phyloP scores from a whole-genome alignment of 2,797 vertebrate species.

The Acipenser ruthenus region DNA sequence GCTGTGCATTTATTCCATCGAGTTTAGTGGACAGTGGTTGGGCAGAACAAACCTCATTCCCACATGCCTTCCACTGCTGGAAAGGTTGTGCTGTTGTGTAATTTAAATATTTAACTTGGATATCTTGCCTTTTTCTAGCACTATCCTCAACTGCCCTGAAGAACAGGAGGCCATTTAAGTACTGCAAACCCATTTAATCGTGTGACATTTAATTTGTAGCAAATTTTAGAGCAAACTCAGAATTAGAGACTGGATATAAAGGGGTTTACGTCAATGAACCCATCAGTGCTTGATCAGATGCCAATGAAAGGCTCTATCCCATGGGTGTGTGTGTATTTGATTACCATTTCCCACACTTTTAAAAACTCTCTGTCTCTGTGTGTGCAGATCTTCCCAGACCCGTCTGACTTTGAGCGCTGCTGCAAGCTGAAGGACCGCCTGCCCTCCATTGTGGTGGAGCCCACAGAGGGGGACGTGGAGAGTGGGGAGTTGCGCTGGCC shows the following conservation, averaged over 20 bases:
- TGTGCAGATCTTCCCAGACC: conserved; percentile 89
- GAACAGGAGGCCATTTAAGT: no score
- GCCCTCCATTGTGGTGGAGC: conserved; percentile 94
- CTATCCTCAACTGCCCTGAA: no score
- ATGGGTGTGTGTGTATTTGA: conserved; percentile 29
- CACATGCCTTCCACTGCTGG: no score
- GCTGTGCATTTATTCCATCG: no score
- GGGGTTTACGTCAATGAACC: conserved; percentile 22
- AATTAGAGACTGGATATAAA: background rate
- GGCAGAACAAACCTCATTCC: no score
- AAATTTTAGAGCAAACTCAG: no score
- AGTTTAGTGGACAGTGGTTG: no score
- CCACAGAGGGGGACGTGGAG: conserved; percentile 90
- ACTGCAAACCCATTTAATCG: no score
- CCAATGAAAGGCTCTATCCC: conserved; percentile 15
- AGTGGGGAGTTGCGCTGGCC: conserved; percentile 97
- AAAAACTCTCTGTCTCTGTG: conserved; percentile 14
- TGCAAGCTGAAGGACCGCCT: conserved; percentile 95
- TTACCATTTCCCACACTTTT: conserved; percentile 13
- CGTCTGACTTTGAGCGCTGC: conserved; percentile 88
- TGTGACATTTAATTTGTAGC: no score
- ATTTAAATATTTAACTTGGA: no score
- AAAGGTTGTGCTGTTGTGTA: no score
- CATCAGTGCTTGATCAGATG: conserved; percentile 15
- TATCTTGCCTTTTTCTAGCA: no score